Conservation (phyloP, 2,888 invertebrate species). For the Eustalomyia histrio region DNA sequence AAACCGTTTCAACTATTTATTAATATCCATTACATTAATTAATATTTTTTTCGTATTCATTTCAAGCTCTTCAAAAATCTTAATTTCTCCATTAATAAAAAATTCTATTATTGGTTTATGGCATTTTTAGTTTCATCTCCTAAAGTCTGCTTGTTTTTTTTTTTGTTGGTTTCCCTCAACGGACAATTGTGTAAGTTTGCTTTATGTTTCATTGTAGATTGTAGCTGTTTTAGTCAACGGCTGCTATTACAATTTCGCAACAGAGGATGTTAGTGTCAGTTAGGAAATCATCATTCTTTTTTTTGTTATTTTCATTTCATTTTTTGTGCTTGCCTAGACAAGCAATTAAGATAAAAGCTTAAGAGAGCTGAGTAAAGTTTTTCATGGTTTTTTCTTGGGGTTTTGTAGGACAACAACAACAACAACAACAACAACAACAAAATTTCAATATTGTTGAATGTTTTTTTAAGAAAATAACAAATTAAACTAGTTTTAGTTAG, state of each 20-base stretch:
- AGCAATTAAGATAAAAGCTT: slow-evolving; percentile 69
- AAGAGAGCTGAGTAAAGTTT: slow-evolving; percentile 49
- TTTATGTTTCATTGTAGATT: background rate
- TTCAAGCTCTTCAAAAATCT: background rate
- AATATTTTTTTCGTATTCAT: background rate
- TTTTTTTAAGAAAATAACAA: background rate
- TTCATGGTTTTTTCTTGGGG: slow-evolving; percentile 28
- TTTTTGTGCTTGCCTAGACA: slow-evolving; percentile 53
- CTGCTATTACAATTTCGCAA: background rate
- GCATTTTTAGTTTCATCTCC: background rate
- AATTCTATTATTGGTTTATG: slow-evolving; percentile 22
- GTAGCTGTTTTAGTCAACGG: background rate
- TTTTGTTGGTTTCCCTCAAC: background rate
- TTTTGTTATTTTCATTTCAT: slow-evolving; percentile 20
- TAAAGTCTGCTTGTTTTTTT: background rate
- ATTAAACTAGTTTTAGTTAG: slow-evolving; percentile 4
- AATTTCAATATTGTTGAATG: too few species aligned
- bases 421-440: background rate
- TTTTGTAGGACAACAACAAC: background rate
- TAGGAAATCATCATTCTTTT: slow-evolving; percentile 55
- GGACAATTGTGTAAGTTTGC: background rate
- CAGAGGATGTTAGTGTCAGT: slow-evolving; percentile 56
- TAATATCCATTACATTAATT: background rate
- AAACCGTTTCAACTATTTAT: too few species aligned
- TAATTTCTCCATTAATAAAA: slow-evolving; percentile 30